Percentiles rank a stretch among this genome's conserved stretches.
phyloP scores from a whole-genome alignment of 37 sponge, comb jelly and placozoan genomes.

The Lycopodina hypogea region DNA sequence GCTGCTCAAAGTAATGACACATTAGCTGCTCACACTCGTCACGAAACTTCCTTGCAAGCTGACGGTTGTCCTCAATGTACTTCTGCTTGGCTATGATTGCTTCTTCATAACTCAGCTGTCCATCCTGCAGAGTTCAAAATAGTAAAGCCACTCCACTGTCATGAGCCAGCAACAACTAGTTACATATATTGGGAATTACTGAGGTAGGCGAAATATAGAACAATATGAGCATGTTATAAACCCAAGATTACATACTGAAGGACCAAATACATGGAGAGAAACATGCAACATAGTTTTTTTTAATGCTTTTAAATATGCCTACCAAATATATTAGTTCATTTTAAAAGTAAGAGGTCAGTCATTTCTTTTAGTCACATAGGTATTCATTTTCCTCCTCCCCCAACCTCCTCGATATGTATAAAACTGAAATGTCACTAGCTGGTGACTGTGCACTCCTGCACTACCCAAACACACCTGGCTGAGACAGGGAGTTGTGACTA shows the following conservation, averaged over 20 bases:
- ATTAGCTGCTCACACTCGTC: conserved; percentile 79
- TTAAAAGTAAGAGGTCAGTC: too few species aligned
- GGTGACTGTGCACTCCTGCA: too few species aligned
- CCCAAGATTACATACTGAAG: too few species aligned
- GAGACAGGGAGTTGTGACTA: too few species aligned
- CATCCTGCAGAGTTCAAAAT: conserved; percentile 56
- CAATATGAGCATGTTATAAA: too few species aligned
- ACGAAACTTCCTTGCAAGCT: conserved; percentile 68
- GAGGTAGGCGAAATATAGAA: neutral
- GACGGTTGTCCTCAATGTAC: conserved; percentile 49
- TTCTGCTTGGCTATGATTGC: conserved; percentile 90
- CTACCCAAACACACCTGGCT: too few species aligned
- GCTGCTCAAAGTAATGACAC: conserved; percentile 68
- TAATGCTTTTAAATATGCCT: neutral
- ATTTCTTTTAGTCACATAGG: too few species aligned
- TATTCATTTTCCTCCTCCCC: too few species aligned
- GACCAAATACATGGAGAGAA: neutral
- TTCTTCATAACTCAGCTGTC: conserved; percentile 90
- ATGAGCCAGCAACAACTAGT: neutral
- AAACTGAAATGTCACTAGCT: too few species aligned
- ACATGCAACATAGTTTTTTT: neutral
- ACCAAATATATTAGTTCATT: too few species aligned
- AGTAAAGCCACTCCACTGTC: neutral
- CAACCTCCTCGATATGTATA: too few species aligned
- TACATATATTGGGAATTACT: neutral